Base-by-base conservation (phyloP, 2,797 vertebrate genomes). In the Meriones psammophilus region DNA sequence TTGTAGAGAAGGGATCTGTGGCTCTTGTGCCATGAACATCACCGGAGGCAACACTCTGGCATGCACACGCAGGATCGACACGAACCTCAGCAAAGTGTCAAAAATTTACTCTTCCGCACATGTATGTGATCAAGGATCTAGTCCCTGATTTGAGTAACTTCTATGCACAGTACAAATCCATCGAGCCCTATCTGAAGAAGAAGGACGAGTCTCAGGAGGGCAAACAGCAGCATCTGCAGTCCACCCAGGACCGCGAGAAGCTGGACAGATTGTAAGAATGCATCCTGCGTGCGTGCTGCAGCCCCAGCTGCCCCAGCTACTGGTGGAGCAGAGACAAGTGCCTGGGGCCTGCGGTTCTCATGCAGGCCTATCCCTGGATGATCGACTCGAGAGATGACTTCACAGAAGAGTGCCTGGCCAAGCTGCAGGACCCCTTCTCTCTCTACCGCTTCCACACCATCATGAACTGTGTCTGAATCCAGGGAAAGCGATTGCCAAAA, bases 341-440 rank as follows among this genome's bases (percentile, higher is more conserved):
- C 96, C 97, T 99, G 62, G 99, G 99, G 0, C 99, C 99, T 0
- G 99, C 99, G 0, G 99, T 99, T 2, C 99, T 99, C 33, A 99
- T 99, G 99, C 99, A 99, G 99, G 99, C 99, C 0, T 99, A 99
- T 39, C 99, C 99, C 22, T 99, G 99, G 99, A 99, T 99, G 99
- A 99, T 99, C 0, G 99, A 99, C 97, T 99, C 99, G 0, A 98
- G 99, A 22, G 99, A 99, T 0, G 99, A 99, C 22, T 99, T 98
- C 98, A 99, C 99, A 0, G 99, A 99, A 98, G 99, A 99, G 88
- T 99, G 99, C 26, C 98, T 99, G 97, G 99, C 99, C 3, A 99
- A 99, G 96, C 99, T 99, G 62, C 99, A 99, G 97, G 99, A 99
- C 95, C 99, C 99, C 0, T 99, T 99, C 98, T 99, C 99, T 0